Evolutionary conservation across 2,113 vertebrate species (phyloP).

Genomic region (Notarius lentiginosus): DNA sequence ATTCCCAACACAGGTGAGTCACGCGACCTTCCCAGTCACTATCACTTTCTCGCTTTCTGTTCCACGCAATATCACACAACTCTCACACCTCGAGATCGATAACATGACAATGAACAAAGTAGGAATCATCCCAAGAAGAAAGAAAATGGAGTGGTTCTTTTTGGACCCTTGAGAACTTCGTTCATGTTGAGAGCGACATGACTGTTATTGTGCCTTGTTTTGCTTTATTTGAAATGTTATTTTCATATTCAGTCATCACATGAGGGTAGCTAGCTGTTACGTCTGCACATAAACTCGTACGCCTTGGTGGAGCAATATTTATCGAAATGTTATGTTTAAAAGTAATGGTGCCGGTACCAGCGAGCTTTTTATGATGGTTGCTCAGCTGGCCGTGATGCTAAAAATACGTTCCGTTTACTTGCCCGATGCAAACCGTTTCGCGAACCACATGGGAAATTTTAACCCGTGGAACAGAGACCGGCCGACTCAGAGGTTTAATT

Average conservation of each 20-base stretch:
- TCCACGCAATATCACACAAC: background rate
- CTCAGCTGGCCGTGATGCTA: background rate
- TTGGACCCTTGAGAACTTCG: background rate
- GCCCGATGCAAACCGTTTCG: background rate
- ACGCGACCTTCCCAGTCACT: background rate
- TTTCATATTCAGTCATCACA: background rate
- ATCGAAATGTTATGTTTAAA: background rate
- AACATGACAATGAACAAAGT: background rate
- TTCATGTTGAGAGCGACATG: background rate
- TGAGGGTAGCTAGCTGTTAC: background rate
- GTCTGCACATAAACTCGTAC: no score
- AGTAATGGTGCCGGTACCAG: background rate
- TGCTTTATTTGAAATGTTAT: background rate
- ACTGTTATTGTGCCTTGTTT: no score
- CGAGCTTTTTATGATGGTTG: background rate
- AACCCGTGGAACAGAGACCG: background rate
- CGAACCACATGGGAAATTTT: background rate
- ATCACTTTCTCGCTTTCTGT: background rate
- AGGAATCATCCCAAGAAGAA: background rate
- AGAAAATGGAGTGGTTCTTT: background rate
- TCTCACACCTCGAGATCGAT: background rate
- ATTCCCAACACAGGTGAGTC: conserved; percentile 90
- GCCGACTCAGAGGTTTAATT: background rate
- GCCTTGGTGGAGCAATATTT: background rate
- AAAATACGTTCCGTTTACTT: background rate